Base-by-base conservation (phyloP, 1,140 invertebrate genomes). In the Lasioglossum baleicum region DNA sequence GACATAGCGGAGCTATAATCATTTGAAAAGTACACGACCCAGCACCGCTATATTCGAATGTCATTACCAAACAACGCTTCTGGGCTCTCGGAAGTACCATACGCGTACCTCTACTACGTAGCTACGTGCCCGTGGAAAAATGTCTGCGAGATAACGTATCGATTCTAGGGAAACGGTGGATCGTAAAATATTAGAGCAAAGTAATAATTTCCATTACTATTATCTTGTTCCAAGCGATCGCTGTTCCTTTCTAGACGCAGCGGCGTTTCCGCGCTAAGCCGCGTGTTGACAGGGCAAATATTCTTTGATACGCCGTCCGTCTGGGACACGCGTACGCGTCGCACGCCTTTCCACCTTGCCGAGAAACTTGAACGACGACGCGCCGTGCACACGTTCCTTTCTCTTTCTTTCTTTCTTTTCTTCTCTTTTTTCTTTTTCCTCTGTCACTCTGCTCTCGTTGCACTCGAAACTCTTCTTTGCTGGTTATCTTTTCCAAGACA, bases 291-390 rank as follows among this genome's bases (percentile, higher is more conserved):
- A 89, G 78, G 88, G 89, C 81, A 90, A 90, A 90, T 89, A 90
- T 89, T 78, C 89, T 90, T 90, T 90, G 89, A 90, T 90, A 90
- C 75, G 87, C 87, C 89, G 89, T 90, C 89, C 76, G 88, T 90
- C 88, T 89, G 87, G 82, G 84, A 89, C 88, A 90, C 85, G 86
- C 89, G 86, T 89, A 90, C 85, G 86, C 89, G 86, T 89, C 88
- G 83, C 82, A 85, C 84, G 76, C 63, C 78, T 81, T 83, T 86
- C 79, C 75, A 76, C 69, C 75, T 86, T 77, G 64, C 74, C 58
- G 58, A 77, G 61, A 48, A 80, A 79, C 68, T 74, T 80, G 51
- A 73, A 74, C 72, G 35, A 35, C 35, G 79, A 72, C 56, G 35
- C 35, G 35, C 63, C 56, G 35, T 53, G 35, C 63, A 65, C 71